Evolutionary conservation across 2,113 vertebrate species (phyloP).

Genomic region (Heloderma charlesbogerti): DNA sequence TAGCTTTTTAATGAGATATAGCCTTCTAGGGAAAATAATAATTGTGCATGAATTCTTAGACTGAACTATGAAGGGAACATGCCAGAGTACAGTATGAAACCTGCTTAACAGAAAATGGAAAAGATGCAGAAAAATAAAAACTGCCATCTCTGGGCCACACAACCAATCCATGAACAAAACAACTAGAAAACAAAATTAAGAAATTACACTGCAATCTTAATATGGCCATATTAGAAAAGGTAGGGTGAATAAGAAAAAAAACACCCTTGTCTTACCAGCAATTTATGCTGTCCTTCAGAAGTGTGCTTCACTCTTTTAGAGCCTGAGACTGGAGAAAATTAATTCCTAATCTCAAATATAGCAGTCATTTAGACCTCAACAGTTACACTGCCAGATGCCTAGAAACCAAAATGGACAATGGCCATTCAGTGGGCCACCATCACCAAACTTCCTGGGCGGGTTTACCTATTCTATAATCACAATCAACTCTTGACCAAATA

Average conservation of each 20-base stretch:
- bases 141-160: not conserved
- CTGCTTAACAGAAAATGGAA: not conserved
- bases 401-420: not conserved
- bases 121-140: not conserved
- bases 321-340: not conserved
- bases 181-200: not conserved
- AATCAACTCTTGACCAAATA: not conserved
- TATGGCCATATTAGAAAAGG: not conserved
- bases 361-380: not conserved
- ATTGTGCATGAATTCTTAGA: slow-evolving; percentile 37
- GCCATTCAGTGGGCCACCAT: not conserved
- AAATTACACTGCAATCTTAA: not conserved
- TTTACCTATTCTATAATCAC: not conserved
- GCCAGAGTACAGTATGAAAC: not conserved
- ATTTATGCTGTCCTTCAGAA: not conserved
- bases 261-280: not conserved
- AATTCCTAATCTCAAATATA: not conserved
- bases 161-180: not conserved
- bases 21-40: slow-evolving; percentile 48
- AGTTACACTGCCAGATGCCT: not conserved
- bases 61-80: not conserved
- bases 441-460: no score
- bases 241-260: not conserved
- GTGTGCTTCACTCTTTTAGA: not conserved
- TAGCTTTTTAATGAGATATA: slow-evolving; percentile 18